A percentile compares a stretch with the other conserved stretches of the same genome.
These are phyloP conservation scores for Polyergus mexicanus DNA, from an alignment of 1,140 invertebrate genomes.

Conservation along the genomic window DNA sequence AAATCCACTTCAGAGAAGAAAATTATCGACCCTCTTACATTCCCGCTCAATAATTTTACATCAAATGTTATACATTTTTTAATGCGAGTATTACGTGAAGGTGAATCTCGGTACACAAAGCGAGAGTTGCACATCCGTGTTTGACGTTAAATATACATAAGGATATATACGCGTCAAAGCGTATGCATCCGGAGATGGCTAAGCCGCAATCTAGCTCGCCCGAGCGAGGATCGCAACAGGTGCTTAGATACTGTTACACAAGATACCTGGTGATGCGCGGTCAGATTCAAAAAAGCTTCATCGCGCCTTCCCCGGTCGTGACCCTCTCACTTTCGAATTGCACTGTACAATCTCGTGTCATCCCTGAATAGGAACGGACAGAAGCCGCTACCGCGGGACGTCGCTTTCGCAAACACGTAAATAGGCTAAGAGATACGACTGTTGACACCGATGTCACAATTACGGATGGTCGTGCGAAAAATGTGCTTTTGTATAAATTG, in stretches of 20 bases:
- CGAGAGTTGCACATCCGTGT: neutral
- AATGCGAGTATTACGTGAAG: neutral
- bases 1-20: neutral
- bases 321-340: conserved; percentile 50
- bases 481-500: conserved; percentile 8
- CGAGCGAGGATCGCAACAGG: conserved; percentile 67
- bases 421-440: neutral
- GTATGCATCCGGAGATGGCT: conserved; percentile 4
- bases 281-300: conserved; percentile 54
- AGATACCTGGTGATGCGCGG: conserved; percentile 45
- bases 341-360: neutral
- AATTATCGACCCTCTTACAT: neutral
- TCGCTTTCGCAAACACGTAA: neutral
- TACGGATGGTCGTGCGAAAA: conserved; percentile 8
- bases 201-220: conserved; percentile 17
- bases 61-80: neutral
- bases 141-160: neutral
- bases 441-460: neutral
- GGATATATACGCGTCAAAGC: neutral
- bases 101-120: neutral
- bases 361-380: conserved; percentile 15
- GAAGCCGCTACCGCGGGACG: neutral
- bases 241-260: conserved; percentile 68
- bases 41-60: neutral
- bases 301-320: neutral